phyloP scores from a whole-genome alignment of 2,888 invertebrate species.

The Heliconius cydno region DNA sequence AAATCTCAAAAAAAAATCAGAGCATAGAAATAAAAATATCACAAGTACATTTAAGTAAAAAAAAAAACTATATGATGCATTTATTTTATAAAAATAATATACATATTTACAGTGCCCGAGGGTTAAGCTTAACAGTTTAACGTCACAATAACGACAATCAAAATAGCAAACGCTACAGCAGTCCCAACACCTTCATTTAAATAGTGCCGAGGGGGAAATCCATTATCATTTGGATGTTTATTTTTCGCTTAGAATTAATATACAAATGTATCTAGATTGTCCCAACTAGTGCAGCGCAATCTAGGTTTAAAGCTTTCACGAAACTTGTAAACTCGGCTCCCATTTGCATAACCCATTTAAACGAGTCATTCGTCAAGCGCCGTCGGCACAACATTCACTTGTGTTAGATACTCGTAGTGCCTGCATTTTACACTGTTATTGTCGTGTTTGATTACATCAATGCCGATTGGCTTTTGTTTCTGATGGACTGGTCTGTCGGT shows the following conservation, averaged over 20 bases:
- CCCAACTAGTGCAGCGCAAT: constrained; percentile 43
- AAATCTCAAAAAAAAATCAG: too few relatives aligned
- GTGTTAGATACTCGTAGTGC: constrained; percentile 20
- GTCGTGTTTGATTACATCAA: constrained; percentile 18
- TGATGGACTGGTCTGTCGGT: neutral
- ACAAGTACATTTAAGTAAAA: too few relatives aligned
- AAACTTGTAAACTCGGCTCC: constrained; percentile 50
- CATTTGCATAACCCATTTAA: constrained; percentile 68
- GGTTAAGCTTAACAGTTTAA: too few relatives aligned
- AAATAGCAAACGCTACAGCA: neutral
- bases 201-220: neutral
- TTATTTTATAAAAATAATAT: too few relatives aligned
- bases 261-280: constrained; percentile 44
- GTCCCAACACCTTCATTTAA: constrained; percentile 5
- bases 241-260: constrained; percentile 39
- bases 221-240: constrained; percentile 16
- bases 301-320: constrained; percentile 47
- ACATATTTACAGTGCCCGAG: too few relatives aligned
- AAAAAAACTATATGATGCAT: too few relatives aligned
- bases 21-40: too few relatives aligned
- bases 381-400: constrained; percentile 31
- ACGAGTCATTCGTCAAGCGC: constrained; percentile 49
- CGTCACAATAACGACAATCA: neutral
- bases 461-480: constrained; percentile 8
- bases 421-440: constrained; percentile 10